Base-by-base conservation (phyloP, 2,113 vertebrate genomes). In the Trematomus loennbergii region DNA sequence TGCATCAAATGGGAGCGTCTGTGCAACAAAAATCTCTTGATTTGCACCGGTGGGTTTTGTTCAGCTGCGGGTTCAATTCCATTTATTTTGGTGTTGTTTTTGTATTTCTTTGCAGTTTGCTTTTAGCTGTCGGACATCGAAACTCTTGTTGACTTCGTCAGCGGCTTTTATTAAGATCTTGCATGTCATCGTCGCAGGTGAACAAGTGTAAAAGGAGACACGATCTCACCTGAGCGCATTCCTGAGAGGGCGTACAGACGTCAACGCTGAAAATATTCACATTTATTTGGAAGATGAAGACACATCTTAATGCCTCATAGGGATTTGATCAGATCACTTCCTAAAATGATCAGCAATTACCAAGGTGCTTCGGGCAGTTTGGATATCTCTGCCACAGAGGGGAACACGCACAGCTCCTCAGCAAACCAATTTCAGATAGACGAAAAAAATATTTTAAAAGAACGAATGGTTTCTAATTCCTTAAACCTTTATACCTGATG, bases 181-280 rank as follows among this genome's bases (percentile, higher is more conserved):
- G 17, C 53, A 57, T 36, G 57, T 33, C 43, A 33, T 78, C 82
- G 75, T 76, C 79, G 45, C 73, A 71, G 49, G 82, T 82, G 79
- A 75, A 78, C 70, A 71, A 66, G 54, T 22, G 61, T 50, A 57
- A 18, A 54, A 3, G n/a, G 66, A 29, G 36, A 61, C 65, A 13
- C 3, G 20, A 67, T 20, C 61, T 84, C 68, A 88, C 87, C 83
- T 87, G 77, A 33, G 71, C 76, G 78, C 85, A 75, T 79, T 78
- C 78, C 75, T 55, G 17, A 46, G 54, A 69, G 53, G 17, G 46
- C 60, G 20, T 16, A 8, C 45, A 25, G 43, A 60, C 25, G 33
- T 36, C 57, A 5, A 18, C n/a, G n/a, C 40, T 12, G 17, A 0
- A 33, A 50, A 77, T 43, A 54, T 65, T 6, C 33, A 45, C 33